phyloP scores from a whole-genome alignment of 2,888 invertebrate genomes.

The Craniophora ligustri region DNA sequence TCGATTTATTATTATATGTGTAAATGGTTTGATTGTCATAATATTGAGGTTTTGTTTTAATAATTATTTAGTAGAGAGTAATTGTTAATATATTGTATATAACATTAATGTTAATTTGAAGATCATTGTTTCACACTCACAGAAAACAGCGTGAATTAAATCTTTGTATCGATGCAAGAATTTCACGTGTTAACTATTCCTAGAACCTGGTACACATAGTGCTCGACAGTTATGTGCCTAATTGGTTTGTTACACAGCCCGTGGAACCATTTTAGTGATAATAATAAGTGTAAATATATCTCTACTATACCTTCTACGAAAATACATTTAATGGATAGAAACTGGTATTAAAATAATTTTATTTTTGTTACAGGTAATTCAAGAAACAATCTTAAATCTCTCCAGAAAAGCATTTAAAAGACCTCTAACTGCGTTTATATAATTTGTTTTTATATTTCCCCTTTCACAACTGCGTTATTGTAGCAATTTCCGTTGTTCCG shows the following conservation, averaged over 20 bases:
- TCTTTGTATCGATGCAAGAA: conserved; percentile 24
- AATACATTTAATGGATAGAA: background rate
- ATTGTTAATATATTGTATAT: too few relatives aligned
- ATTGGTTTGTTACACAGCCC: conserved; percentile 41
- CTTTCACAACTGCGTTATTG: conserved; percentile 62
- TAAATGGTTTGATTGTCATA: too few relatives aligned
- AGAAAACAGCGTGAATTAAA: conserved; percentile 36
- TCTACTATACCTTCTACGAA: too few relatives aligned
- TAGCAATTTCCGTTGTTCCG: conserved; percentile 68
- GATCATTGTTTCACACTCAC: conserved; percentile 14
- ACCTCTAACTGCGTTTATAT: conserved; percentile 47
- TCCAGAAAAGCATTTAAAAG: conserved; percentile 15
- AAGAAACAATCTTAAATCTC: conserved; percentile 8
- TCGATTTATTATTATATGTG: too few relatives aligned
- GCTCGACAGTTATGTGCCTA: conserved; percentile 25
- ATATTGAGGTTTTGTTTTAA: too few relatives aligned
- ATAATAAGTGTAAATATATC: conserved; percentile 36
- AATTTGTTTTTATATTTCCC: conserved; percentile 67
- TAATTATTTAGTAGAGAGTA: too few relatives aligned
- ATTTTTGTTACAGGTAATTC: conserved; percentile 54
- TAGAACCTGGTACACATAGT: conserved; percentile 24
- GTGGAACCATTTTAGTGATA: conserved; percentile 32
- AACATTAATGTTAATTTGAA: conserved; percentile 19
- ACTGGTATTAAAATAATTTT: conserved; percentile 8
- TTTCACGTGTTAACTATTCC: conserved; percentile 27